phyloP scores from a whole-genome alignment of 2,113 vertebrate genomes.

The Dasyurus viverrinus region DNA sequence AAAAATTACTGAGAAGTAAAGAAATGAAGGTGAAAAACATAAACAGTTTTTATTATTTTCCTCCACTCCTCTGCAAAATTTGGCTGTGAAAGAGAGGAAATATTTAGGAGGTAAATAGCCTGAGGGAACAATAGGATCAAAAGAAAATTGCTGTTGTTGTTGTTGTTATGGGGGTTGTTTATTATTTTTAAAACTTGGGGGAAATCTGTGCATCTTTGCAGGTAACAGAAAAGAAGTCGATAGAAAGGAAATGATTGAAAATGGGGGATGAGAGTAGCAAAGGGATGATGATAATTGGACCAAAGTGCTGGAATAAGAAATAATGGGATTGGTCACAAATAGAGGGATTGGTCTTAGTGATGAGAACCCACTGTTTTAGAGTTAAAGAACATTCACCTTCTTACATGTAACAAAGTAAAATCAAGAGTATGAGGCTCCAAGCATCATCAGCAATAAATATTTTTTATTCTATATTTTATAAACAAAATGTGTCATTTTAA shows the following conservation, averaged over 20 bases:
- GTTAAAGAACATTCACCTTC: neutral
- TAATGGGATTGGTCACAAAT: neutral
- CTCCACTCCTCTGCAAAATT: neutral
- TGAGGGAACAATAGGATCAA: neutral
- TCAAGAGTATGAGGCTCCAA: neutral
- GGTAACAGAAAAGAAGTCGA: neutral
- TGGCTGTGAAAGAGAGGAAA: neutral
- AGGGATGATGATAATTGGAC: neutral
- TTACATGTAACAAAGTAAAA: neutral
- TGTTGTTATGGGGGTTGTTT: neutral
- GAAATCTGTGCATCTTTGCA: neutral
- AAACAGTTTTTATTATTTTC: neutral
- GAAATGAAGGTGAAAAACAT: neutral
- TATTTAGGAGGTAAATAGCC: neutral
- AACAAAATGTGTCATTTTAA: neutral
- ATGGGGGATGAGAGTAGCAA: neutral
- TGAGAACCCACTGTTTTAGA: neutral
- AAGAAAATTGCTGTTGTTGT: neutral
- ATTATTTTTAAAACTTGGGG: neutral
- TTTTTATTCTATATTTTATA: neutral
- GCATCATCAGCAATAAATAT: neutral
- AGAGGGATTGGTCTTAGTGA: neutral
- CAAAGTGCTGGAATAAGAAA: neutral
- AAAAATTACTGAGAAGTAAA: neutral
- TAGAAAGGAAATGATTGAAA: neutral